A percentile compares a stretch with the other conserved stretches of the same genome.
Evolutionary conservation across 2,888 invertebrate genomes (phyloP).

Genomic region (Stenurella melanura): DNA sequence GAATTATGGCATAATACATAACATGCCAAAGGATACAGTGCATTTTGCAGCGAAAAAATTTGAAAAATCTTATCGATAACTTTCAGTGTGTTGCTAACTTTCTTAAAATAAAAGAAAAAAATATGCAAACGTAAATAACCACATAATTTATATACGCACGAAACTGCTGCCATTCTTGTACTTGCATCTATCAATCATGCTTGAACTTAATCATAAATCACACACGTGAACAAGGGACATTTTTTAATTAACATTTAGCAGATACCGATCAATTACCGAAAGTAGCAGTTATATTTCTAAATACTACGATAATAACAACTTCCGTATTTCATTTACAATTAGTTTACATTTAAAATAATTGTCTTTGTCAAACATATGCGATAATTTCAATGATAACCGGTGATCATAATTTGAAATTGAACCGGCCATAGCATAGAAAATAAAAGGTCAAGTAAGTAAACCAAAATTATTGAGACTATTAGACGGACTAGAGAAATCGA

Average conservation of each 20-base stretch:
- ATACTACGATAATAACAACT: constrained; percentile 25
- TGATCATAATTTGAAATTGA: constrained; percentile 30
- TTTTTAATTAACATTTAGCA: constrained; percentile 22
- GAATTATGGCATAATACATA: too few species aligned
- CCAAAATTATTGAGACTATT: constrained; percentile 9
- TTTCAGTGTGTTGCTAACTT: too few species aligned
- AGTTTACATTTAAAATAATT: constrained; percentile 10
- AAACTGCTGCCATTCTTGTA: background rate
- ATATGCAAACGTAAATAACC: too few species aligned
- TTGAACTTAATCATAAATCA: background rate
- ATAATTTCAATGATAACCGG: constrained; percentile 45
- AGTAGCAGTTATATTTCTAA: constrained; percentile 27
- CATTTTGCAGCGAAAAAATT: too few species aligned
- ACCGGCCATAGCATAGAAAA: constrained; percentile 21
- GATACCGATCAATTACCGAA: constrained; percentile 11
- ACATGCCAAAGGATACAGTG: too few species aligned
- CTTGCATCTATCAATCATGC: background rate
- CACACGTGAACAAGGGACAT: background rate
- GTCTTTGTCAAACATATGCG: background rate
- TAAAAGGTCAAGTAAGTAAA: constrained; percentile 40
- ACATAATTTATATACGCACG: background rate
- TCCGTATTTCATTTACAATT: constrained; percentile 23
- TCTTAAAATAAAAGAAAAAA: too few species aligned
- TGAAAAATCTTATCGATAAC: too few species aligned
- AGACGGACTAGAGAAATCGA: constrained; percentile 36